These are phyloP conservation scores for Alaudala cheleensis DNA, from an alignment of 2,113 vertebrate species.

Conservation along the genomic window DNA sequence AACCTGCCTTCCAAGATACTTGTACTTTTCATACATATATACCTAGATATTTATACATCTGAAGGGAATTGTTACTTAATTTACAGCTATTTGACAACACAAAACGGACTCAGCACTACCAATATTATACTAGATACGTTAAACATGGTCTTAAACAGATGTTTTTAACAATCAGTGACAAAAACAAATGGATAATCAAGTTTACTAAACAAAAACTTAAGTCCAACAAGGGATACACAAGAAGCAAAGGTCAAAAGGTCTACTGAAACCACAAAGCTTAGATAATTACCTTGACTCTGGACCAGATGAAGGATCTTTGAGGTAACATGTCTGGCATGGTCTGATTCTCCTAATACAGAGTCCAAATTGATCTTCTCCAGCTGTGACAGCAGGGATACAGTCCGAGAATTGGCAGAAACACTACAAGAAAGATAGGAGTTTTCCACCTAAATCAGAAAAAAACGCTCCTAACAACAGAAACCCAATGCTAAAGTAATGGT, in stretches of 20 bases:
- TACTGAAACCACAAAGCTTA: not conserved
- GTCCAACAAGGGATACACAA: not conserved
- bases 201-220: not conserved
- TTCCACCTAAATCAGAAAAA: not conserved
- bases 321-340: slow-evolving; percentile 85
- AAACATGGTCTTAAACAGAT: not conserved
- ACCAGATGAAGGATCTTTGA: slow-evolving; percentile 93
- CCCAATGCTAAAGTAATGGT: not conserved
- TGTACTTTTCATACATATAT: not conserved
- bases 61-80: not conserved
- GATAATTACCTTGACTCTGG: slow-evolving; percentile 90
- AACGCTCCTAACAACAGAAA: not conserved
- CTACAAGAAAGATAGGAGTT: slow-evolving; percentile 58
- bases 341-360: slow-evolving; percentile 74
- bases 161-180: not conserved
- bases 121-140: not conserved
- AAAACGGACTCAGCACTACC: not conserved
- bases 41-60: not conserved
- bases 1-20: not conserved
- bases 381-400: slow-evolving; percentile 86
- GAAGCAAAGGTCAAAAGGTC: not conserved
- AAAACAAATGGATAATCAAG: not conserved
- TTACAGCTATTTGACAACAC: not conserved
- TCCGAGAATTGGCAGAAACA: slow-evolving; percentile 85
- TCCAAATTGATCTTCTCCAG: slow-evolving; percentile 89